These are phyloP conservation scores for Psococerastis gibbosa DNA, from an alignment of 2,888 invertebrate genomes.

Conservation along the genomic window DNA sequence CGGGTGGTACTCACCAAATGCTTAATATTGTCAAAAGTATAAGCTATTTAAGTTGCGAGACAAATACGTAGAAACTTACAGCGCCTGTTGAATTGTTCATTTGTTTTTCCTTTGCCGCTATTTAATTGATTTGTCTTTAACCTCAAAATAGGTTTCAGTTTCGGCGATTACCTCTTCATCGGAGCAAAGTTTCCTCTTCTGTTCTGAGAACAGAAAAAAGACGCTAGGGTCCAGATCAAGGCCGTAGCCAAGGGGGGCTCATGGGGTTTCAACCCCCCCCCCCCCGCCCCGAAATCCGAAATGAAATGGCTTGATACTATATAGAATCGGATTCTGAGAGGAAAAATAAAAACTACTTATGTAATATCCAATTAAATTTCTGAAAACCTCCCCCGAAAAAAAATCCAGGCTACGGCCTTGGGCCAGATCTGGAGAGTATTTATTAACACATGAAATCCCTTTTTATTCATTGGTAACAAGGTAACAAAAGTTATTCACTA, in stretches of 20 bases:
- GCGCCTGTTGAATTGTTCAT: slow-evolving; percentile 14
- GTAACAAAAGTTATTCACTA: background rate
- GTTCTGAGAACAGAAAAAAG: slow-evolving; percentile 14
- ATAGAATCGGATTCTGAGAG: too few relatives aligned
- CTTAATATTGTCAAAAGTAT: too few relatives aligned
- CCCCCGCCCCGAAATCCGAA: too few relatives aligned
- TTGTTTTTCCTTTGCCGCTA: slow-evolving; percentile 13
- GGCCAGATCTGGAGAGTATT: slow-evolving; percentile 15
- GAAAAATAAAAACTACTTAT: too few relatives aligned
- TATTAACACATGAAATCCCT: background rate
- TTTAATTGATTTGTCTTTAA: slow-evolving; percentile 13
- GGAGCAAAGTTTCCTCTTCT: slow-evolving; percentile 14
- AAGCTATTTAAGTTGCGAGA: slow-evolving; percentile 12
- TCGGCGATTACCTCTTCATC: slow-evolving; percentile 16
- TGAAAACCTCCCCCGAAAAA: too few relatives aligned
- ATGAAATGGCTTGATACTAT: too few relatives aligned
- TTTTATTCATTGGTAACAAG: background rate
- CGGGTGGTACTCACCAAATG: too few relatives aligned
- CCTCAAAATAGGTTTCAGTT: slow-evolving; percentile 13
- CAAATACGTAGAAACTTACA: slow-evolving; percentile 14
- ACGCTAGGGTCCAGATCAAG: too few relatives aligned
- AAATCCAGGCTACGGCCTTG: too few relatives aligned
- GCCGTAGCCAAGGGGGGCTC: too few relatives aligned
- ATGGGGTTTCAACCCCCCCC: too few relatives aligned
- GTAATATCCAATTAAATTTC: too few relatives aligned